Evolutionary conservation across 2,113 vertebrate species (phyloP), one percentile per base, ranked within the genome.

Genomic region (Corythornis madagascariensis): DNA sequence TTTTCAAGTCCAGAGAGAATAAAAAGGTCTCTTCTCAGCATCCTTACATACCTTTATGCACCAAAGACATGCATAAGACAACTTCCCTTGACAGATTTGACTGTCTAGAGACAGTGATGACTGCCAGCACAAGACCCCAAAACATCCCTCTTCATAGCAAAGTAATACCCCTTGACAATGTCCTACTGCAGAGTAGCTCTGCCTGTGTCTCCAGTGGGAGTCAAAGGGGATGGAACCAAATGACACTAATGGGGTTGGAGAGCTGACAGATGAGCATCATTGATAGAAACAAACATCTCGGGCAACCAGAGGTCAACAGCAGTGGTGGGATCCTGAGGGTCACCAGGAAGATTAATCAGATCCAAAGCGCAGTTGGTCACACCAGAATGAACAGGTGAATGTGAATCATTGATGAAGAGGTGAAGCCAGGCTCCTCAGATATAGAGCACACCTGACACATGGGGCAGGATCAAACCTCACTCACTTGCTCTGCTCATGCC

Each of bases 11-110:
- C 25, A 15, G 7, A 40, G 24, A 40, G 59, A 61, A 6, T 19
- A 18, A 56, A 17, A 56, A 19, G 29, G 10, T 56, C 55, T 56
- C 55, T 29, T 56, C 55, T 35, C 60, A 40, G 60, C 60, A 24
- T 61, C 60, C 35, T 61, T 26, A 17, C 15, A 35, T 17, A 26
- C 15, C 35, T 61, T 43, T 11, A 11, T 6, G 13, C 9, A 16
- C 7, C 24, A 66, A 19, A n/a, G 21, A 18, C 11, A 13, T 2
- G 14, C 11, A 6, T 16, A 7, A 25, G 20, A 67, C 21, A 21
- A 28, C 22, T 14, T 15, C 4, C 28, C 28, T 31, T 67, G 4
- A 2, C 18, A 43, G 35, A 59, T 71, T 13, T 0, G 0, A 19
- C 33, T 28, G 35, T 40, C 33, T 33, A 35, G 31, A 66, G 11